Percentiles rank a stretch among this genome's conserved stretches.
phyloP scores from a whole-genome alignment of 1,140 invertebrate species.

The Zelostemma sp. region DNA sequence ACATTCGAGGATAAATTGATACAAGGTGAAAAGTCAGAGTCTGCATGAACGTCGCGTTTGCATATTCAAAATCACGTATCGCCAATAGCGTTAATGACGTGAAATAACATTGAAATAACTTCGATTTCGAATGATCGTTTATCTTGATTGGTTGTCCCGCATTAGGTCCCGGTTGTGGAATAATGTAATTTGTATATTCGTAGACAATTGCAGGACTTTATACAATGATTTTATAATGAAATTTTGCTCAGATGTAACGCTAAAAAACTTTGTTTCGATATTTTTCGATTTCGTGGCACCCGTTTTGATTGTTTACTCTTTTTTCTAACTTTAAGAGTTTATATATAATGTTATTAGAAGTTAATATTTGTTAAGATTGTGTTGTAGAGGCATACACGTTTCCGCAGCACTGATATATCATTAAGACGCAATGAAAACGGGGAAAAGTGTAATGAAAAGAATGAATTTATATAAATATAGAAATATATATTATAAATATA shows the following conservation, averaged over 20 bases:
- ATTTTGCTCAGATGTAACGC: not conserved
- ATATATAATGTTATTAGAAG: constrained; percentile 41
- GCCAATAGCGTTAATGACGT: no score
- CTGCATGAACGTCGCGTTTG: constrained; percentile 23
- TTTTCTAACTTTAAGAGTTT: constrained; percentile 13
- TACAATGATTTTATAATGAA: not conserved
- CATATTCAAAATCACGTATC: constrained; percentile 24
- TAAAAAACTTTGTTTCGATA: constrained; percentile 19
- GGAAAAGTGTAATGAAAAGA: constrained; percentile 28
- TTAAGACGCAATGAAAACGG: constrained; percentile 25
- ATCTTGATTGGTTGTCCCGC: not conserved
- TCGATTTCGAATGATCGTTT: no score
- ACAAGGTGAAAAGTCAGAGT: constrained; percentile 10
- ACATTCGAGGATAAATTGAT: constrained; percentile 12
- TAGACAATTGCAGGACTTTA: not conserved
- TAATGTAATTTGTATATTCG: not conserved
- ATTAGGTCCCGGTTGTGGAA: no score
- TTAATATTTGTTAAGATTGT: constrained; percentile 44
- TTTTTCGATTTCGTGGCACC: constrained; percentile 12
- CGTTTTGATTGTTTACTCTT: constrained; percentile 7
- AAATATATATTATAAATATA: constrained; percentile 11
- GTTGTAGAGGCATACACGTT: constrained; percentile 35
- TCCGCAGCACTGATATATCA: constrained; percentile 37
- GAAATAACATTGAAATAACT: no score
- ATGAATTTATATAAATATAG: constrained; percentile 34